Conservation (phyloP, 1,140 invertebrate species). For the Zaprionus vittiger region DNA sequence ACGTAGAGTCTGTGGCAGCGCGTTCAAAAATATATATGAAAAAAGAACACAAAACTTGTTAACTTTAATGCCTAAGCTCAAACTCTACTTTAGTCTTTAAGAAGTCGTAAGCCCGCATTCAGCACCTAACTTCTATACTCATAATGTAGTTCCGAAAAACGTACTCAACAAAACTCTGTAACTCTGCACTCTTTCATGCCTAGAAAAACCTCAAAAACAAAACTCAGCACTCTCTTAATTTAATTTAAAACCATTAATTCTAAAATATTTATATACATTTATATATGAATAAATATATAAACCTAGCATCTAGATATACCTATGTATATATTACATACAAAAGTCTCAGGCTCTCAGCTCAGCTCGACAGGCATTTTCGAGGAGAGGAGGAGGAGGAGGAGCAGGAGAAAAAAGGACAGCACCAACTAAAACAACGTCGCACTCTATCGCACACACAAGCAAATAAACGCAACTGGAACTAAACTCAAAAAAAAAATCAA, state of each 20-base stretch:
- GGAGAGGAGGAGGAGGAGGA: constrained; percentile 40
- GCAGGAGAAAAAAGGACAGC: constrained; percentile 47
- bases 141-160: constrained; percentile 32
- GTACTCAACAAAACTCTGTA: constrained; percentile 31
- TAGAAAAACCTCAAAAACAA: constrained; percentile 14
- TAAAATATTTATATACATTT: constrained; percentile 33
- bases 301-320: constrained; percentile 46
- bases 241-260: constrained; percentile 40
- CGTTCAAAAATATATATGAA: constrained; percentile 50
- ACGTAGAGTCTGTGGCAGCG: constrained; percentile 58
- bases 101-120: constrained; percentile 48
- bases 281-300: constrained; percentile 36
- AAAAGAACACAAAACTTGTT: constrained; percentile 9
- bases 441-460: constrained; percentile 32
- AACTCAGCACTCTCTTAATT: constrained; percentile 32
- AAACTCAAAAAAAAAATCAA: constrained; percentile 29
- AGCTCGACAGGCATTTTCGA: constrained; percentile 42
- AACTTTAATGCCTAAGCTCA: constrained; percentile 34
- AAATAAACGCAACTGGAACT: constrained; percentile 39
- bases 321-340: constrained; percentile 30
- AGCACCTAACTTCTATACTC: constrained; percentile 28
- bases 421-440: constrained; percentile 49
- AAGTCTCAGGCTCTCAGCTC: constrained; percentile 33
- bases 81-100: constrained; percentile 32
- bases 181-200: constrained; percentile 35